Evolutionary conservation across 2,888 invertebrate species (phyloP).

Genomic region (Sepioteuthis lessoniana): DNA sequence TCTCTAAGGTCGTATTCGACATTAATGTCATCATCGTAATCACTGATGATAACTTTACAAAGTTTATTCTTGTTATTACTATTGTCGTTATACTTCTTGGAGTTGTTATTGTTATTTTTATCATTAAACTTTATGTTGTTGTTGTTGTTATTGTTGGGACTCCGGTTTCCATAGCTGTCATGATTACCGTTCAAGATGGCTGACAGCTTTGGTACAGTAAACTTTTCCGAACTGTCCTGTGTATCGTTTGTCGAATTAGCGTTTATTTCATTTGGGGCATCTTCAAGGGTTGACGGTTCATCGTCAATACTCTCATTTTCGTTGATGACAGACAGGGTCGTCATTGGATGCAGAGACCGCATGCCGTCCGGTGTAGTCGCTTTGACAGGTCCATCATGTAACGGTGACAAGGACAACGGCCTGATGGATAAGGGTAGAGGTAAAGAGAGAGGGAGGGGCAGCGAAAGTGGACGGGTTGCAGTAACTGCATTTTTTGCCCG

Average conservation of each 20-base stretch:
- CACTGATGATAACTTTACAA: not conserved
- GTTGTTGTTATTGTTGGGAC: not conserved
- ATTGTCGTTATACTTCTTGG: not conserved
- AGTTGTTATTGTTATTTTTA: not conserved
- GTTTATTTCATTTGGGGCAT: not conserved
- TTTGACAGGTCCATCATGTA: not conserved
- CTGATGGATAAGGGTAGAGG: not conserved
- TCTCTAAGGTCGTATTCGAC: not conserved
- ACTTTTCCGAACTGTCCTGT: not conserved
- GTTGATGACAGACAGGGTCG: not conserved
- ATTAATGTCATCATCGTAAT: not conserved
- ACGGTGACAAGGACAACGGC: not conserved
- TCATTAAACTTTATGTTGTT: not conserved
- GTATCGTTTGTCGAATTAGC: not conserved
- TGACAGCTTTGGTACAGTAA: not conserved
- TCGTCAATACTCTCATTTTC: constrained; percentile 39
- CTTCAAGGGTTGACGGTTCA: not conserved
- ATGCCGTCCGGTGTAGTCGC: not conserved
- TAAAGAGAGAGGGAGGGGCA: not conserved
- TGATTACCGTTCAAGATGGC: not conserved
- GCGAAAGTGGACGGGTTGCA: not conserved
- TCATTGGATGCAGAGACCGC: not conserved
- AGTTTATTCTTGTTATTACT: not conserved
- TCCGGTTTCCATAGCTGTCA: not conserved
- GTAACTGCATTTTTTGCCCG: not conserved